A percentile compares a stretch with the other conserved stretches of the same genome.
Evolutionary conservation across 2,888 invertebrate genomes (phyloP).

Genomic region (Tillus elongatus): DNA sequence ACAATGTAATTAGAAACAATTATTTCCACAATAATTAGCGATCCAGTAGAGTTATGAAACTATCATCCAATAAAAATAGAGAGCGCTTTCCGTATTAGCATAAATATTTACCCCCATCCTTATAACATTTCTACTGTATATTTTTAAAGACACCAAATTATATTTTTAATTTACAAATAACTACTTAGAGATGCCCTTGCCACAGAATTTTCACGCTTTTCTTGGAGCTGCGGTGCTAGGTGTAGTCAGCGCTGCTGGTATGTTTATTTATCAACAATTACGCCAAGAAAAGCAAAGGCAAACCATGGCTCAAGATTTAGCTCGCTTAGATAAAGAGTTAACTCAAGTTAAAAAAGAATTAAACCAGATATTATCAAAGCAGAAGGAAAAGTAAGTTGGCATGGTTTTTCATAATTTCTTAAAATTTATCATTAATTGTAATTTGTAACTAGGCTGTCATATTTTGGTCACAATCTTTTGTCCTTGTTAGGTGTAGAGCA

Average conservation of each 20-base stretch:
- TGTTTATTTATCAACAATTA: constrained; percentile 36
- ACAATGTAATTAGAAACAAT: too few relatives aligned
- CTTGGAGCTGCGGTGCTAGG: constrained; percentile 38
- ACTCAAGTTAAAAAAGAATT: constrained; percentile 31
- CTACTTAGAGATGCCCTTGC: constrained; percentile 26
- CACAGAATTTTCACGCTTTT: constrained; percentile 27
- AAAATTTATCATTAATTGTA: not conserved
- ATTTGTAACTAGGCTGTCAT: constrained; percentile 4
- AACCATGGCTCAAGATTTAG: constrained; percentile 34
- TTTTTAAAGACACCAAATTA: too few relatives aligned
- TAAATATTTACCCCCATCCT: too few relatives aligned
- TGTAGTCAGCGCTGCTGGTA: constrained; percentile 36
- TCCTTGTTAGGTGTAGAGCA: too few relatives aligned
- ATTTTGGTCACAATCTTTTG: too few relatives aligned
- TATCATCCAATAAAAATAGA: too few relatives aligned
- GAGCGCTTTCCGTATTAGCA: too few relatives aligned
- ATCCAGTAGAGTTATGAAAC: too few relatives aligned
- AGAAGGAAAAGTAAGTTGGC: constrained; percentile 21
- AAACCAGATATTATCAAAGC: constrained; percentile 28
- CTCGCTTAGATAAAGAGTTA: constrained; percentile 34
- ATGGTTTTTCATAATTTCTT: not conserved
- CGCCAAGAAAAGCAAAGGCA: constrained; percentile 34
- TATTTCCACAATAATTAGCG: too few relatives aligned
- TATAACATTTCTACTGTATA: too few relatives aligned
- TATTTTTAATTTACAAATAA: too few relatives aligned